Evolutionary conservation across 2,113 vertebrate genomes (phyloP), one percentile per base, ranked within the genome.

Genomic region (Cromileptes altivelis): DNA sequence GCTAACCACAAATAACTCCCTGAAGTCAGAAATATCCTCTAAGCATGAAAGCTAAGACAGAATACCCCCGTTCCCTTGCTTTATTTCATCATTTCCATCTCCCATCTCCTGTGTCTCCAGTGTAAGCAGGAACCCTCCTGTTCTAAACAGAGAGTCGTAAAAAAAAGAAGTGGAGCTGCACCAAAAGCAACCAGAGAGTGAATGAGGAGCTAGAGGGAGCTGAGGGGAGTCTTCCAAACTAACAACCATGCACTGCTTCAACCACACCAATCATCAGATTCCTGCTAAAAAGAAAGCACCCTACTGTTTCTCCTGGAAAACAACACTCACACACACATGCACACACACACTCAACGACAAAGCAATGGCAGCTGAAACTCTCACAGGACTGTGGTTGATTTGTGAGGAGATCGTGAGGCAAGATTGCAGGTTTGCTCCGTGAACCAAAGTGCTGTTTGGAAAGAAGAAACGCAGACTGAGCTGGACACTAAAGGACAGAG

Each of bases 241-340:
- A 50, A 65, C 75, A 85, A 75, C 40, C 40, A 42, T 37, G 57
- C 27, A 42, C 52, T 33, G 30, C 64, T 67, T 77, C 42, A 33
- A 80, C 81, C 33, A 56, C 55, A 70, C 23, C 75, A 74, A 91
- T 68, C 70, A 78, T 75, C 63, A 70, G 25, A 81, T 80, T 81
- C n/a, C 64, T 71, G 80, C 61, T 53, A 30, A 47, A 81, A 42
- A 77, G 6, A 68, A 77, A 55, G n/a, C 45, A 50, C 72, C 72
- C 72, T 40, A 45, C 74, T 45, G 79, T 75, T 77, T 65, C 37
- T 55, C 2, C 33, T 53, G 60, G 30, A 61, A 45, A 17, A n/a
- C 52, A 53, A 52, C 18, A 45, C 42, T 3, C 42, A 45, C 40
- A 42, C 40, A 42, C 10, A 42, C 40, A 42, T 2, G 1, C 52